phyloP scores from a whole-genome alignment of 2,888 invertebrate species.

The Orchesella flavescens region DNA sequence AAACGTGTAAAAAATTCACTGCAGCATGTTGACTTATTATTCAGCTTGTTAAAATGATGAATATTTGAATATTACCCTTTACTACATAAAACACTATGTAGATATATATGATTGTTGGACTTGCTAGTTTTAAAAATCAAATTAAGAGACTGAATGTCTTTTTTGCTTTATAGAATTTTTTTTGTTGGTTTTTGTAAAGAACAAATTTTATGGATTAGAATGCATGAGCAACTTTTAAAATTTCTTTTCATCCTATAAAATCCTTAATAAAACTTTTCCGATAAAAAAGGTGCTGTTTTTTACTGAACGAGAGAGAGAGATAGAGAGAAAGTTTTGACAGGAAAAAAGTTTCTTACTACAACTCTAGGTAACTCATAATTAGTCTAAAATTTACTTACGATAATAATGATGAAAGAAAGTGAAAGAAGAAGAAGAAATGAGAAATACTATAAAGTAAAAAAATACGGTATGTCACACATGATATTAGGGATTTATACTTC shows the following conservation, averaged over 20 bases:
- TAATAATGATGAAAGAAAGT: not conserved
- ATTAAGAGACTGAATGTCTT: constrained; percentile 55
- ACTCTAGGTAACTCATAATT: constrained; percentile 48
- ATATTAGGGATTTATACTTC: not conserved
- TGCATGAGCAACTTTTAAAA: constrained; percentile 5
- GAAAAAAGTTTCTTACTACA: not conserved
- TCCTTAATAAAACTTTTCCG: constrained; percentile 13
- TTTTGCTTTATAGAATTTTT: constrained; percentile 23
- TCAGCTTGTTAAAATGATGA: not conserved
- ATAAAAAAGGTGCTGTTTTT: constrained; percentile 35
- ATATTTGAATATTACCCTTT: not conserved
- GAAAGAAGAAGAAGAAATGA: not conserved
- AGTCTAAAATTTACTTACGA: constrained; percentile 3
- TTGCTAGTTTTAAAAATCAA: not conserved
- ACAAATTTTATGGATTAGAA: constrained; percentile 18
- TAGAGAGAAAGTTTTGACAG: not conserved
- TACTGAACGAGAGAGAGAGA: not conserved
- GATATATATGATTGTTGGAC: not conserved
- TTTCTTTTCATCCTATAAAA: not conserved
- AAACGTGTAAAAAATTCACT: not conserved
- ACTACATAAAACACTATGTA: not conserved
- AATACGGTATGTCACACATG: not conserved
- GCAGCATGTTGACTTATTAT: constrained; percentile 14
- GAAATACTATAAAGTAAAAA: not conserved
- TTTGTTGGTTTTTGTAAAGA: too few relatives aligned